Conservation (phyloP, 1,140 invertebrate species). For the Alviniconcha marisindica region DNA sequence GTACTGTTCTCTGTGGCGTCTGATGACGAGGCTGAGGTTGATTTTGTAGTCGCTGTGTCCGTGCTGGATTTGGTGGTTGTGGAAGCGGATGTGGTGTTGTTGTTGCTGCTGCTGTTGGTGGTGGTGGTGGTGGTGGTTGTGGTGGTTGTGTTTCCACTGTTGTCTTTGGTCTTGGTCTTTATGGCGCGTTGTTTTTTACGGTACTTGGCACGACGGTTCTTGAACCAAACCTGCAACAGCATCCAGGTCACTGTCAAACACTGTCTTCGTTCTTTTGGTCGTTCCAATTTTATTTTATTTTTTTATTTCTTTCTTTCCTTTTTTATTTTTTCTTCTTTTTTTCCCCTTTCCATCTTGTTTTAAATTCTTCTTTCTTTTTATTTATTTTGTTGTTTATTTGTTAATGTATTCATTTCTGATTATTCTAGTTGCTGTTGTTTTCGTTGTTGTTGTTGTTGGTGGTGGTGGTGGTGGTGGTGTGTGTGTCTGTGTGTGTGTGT, state of each 20-base stretch:
- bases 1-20: constrained; percentile 3
- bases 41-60: too few species aligned
- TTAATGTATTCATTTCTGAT: too few species aligned
- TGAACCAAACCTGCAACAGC: constrained; percentile 73
- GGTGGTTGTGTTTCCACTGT: constrained; percentile 14
- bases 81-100: background rate
- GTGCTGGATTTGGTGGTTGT: too few species aligned
- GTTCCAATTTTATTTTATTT: background rate
- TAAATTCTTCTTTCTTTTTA: background rate
- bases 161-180: constrained; percentile 44
- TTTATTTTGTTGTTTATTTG: too few species aligned
- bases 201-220: constrained; percentile 73
- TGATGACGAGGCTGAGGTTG: background rate
- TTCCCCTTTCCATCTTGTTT: background rate
- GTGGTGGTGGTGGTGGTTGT: background rate
- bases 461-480: too few species aligned
- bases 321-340: constrained; percentile 4
- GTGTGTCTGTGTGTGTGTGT: too few species aligned
- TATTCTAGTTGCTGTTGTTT: too few species aligned
- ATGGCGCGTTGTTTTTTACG: constrained; percentile 70
- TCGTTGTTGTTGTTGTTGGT: too few species aligned
- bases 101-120: background rate
- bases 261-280: too few species aligned
- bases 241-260: too few species aligned
- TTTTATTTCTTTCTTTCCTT: background rate